Conservation (phyloP, 2,888 invertebrate genomes). For the Pristionchus fissidentatus region DNA sequence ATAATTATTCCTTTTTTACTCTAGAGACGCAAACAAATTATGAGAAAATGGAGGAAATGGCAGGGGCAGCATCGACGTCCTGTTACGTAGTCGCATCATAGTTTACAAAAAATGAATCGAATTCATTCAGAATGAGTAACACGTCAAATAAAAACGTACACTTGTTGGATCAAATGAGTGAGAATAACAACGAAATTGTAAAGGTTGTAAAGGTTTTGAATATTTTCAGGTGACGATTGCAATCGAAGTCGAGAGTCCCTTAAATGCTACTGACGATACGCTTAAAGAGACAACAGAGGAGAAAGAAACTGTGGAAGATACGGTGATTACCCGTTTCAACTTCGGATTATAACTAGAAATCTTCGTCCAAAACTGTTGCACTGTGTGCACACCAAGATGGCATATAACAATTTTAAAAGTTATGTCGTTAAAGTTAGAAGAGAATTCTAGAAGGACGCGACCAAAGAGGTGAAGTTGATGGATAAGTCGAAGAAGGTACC, state of each 20-base stretch:
- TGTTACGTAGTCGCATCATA: too few relatives aligned
- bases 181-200: too few relatives aligned
- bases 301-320: too few relatives aligned
- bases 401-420: neutral
- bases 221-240: neutral
- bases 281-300: neutral
- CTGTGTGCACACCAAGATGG: neutral
- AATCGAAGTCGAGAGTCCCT: conserved; percentile 2
- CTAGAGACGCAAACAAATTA: too few relatives aligned
- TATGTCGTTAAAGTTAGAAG: neutral
- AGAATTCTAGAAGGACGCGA: neutral
- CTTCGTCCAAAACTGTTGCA: neutral
- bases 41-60: too few relatives aligned
- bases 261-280: neutral
- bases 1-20: too few relatives aligned
- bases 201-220: too few relatives aligned
- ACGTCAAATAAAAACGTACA: too few relatives aligned
- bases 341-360: neutral
- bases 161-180: too few relatives aligned
- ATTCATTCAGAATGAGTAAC: too few relatives aligned
- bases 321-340: neutral
- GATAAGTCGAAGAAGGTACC: neutral
- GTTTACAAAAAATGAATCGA: too few relatives aligned
- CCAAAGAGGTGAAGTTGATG: neutral
- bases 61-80: too few relatives aligned